A percentile compares a stretch with the other conserved stretches of the same genome.
Conservation (phyloP, 2,888 invertebrate species). For the Drosophila siamana region DNA sequence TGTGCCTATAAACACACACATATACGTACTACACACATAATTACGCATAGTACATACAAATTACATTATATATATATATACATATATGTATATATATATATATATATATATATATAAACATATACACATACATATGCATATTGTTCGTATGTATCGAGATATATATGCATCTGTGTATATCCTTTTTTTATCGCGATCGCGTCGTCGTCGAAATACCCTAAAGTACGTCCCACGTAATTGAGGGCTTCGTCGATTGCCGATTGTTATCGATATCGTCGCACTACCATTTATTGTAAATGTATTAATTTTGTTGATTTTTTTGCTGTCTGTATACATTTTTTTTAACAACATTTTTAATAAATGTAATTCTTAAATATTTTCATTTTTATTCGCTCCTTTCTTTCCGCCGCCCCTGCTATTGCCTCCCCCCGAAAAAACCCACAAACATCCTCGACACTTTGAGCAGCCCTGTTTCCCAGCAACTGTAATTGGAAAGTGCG, state of each 20-base stretch:
- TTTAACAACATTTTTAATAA: conserved; percentile 81
- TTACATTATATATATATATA: conserved; percentile 26
- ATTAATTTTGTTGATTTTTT: conserved; percentile 82
- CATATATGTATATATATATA: conserved; percentile 14
- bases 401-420: no score
- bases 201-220: conserved; percentile 52
- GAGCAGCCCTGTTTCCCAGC: background rate
- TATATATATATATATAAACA: conserved; percentile 16
- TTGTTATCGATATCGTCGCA: conserved; percentile 77
- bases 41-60: conserved; percentile 64
- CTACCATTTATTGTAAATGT: conserved; percentile 81
- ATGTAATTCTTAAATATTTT: conserved; percentile 78
- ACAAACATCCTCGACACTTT: background rate
- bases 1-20: conserved; percentile 35
- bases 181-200: conserved; percentile 42
- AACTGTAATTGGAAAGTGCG: conserved; percentile 3
- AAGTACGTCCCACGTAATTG: conserved; percentile 26
- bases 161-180: conserved; percentile 11
- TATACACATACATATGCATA: conserved; percentile 13
- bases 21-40: conserved; percentile 62
- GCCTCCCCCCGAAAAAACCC: background rate
- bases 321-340: conserved; percentile 81
- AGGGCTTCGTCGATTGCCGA: conserved; percentile 54
- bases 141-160: conserved; percentile 20
- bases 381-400: conserved; percentile 27